phyloP scores from a whole-genome alignment of 1,140 invertebrate genomes.

The Apis dorsata region DNA sequence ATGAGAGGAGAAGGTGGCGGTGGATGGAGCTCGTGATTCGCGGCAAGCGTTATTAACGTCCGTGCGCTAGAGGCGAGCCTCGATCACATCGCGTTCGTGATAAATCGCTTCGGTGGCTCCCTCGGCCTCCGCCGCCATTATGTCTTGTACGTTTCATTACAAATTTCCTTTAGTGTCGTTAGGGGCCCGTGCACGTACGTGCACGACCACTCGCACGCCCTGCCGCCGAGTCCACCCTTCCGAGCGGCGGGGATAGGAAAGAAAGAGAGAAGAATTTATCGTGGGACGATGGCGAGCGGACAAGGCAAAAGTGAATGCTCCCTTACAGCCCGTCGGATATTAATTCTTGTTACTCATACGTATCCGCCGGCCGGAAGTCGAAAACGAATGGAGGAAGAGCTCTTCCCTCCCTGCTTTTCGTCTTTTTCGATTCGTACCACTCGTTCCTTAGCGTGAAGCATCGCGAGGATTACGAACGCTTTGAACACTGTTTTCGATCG shows the following conservation, averaged over 20 bases:
- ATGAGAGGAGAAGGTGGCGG: constrained; percentile 51
- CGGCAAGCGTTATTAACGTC: constrained; percentile 77
- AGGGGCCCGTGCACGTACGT: constrained; percentile 27
- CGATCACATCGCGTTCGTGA: constrained; percentile 78
- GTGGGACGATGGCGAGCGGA: constrained; percentile 57
- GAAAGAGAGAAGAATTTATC: constrained; percentile 61
- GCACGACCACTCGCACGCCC: constrained; percentile 16
- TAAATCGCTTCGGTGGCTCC: constrained; percentile 77
- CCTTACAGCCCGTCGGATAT: constrained; percentile 46
- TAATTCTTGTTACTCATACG: constrained; percentile 57
- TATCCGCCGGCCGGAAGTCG: constrained; percentile 37
- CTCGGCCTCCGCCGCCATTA: constrained; percentile 70
- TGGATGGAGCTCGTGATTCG: constrained; percentile 65
- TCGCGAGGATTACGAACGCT: too few species aligned
- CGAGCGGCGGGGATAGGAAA: constrained; percentile 33
- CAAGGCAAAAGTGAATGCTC: constrained; percentile 61
- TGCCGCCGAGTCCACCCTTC: background rate
- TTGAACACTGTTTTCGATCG: too few species aligned
- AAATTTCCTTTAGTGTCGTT: constrained; percentile 74
- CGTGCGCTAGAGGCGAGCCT: constrained; percentile 73
- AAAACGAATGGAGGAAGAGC: constrained; percentile 14
- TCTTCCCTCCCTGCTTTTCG: background rate
- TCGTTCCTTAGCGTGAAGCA: too few species aligned
- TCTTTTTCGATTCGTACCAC: background rate
- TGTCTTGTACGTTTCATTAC: constrained; percentile 77